Conservation (phyloP, 2,888 invertebrate species). For the Sycophila texana region DNA sequence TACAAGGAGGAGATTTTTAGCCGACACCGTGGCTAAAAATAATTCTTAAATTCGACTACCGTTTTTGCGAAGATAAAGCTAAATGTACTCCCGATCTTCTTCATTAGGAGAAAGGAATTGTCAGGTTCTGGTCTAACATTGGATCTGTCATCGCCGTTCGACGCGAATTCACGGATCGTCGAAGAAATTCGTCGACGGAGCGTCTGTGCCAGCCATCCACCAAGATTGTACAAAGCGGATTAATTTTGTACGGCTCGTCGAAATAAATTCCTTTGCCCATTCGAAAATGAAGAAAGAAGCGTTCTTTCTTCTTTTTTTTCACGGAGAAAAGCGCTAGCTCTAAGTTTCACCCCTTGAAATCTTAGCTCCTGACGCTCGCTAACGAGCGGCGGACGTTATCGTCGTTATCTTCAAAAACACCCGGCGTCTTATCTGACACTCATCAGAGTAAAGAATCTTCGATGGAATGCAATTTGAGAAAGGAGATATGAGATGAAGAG, state of each 20-base stretch:
- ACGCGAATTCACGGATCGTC: neutral
- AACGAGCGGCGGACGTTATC: slow-evolving; percentile 15
- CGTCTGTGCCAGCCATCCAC: neutral
- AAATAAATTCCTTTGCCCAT: slow-evolving; percentile 35
- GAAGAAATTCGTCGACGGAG: slow-evolving; percentile 13
- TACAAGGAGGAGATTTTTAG: too few species aligned
- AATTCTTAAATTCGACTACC: too few species aligned
- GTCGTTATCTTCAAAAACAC: slow-evolving; percentile 32
- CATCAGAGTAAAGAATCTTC: too few species aligned
- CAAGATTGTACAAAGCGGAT: slow-evolving; percentile 49
- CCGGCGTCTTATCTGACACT: neutral
- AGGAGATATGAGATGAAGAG: too few species aligned
- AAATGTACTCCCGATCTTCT: too few species aligned
- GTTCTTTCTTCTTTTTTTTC: neutral
- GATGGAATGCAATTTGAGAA: too few species aligned
- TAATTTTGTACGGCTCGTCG: slow-evolving; percentile 46
- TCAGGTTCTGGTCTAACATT: slow-evolving; percentile 1
- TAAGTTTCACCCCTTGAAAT: slow-evolving; percentile 33
- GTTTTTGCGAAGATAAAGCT: too few species aligned
- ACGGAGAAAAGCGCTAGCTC: neutral
- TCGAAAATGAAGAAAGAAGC: slow-evolving; percentile 16
- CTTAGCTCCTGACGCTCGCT: slow-evolving; percentile 3
- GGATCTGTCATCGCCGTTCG: neutral
- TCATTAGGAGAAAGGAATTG: too few species aligned
- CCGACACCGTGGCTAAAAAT: too few species aligned